A percentile compares a stretch with the other conserved stretches of the same genome.
Conservation (phyloP, 2,113 vertebrate species). For the Acanthisitta chloris region DNA sequence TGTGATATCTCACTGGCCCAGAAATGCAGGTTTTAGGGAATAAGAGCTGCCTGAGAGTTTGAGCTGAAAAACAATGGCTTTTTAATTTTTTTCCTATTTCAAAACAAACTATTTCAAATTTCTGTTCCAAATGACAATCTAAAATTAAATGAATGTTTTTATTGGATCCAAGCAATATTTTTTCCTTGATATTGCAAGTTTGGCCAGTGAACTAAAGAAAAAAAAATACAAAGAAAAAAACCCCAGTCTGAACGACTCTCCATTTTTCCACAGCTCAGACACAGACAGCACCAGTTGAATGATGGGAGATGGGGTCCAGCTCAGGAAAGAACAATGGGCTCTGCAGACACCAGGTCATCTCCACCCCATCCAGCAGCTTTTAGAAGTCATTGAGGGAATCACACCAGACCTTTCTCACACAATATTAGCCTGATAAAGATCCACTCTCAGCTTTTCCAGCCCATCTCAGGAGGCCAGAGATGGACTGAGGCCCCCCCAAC, state of each 20-base stretch:
- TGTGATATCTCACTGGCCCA: background rate
- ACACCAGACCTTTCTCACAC: rapidly evolving
- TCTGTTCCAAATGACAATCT: background rate
- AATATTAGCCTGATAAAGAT: background rate
- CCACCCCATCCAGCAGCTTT: background rate
- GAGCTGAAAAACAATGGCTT: background rate
- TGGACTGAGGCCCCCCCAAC: rapidly evolving
- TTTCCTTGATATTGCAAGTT: background rate
- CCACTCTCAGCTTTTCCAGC: background rate
- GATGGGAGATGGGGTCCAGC: background rate
- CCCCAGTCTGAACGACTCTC: background rate
- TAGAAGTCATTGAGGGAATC: background rate
- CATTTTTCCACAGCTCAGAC: background rate
- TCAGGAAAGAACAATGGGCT: background rate
- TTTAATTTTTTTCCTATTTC: background rate
- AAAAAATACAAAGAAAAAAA: background rate
- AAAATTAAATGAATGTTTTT: background rate
- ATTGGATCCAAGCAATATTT: background rate
- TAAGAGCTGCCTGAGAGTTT: background rate
- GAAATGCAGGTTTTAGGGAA: background rate
- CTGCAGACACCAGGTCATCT: background rate
- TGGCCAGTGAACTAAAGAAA: background rate
- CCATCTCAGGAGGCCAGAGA: background rate
- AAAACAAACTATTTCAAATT: background rate
- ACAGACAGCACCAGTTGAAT: background rate